Base-by-base conservation (phyloP, 1,140 invertebrate genomes). In the Calycopis cecrops region DNA sequence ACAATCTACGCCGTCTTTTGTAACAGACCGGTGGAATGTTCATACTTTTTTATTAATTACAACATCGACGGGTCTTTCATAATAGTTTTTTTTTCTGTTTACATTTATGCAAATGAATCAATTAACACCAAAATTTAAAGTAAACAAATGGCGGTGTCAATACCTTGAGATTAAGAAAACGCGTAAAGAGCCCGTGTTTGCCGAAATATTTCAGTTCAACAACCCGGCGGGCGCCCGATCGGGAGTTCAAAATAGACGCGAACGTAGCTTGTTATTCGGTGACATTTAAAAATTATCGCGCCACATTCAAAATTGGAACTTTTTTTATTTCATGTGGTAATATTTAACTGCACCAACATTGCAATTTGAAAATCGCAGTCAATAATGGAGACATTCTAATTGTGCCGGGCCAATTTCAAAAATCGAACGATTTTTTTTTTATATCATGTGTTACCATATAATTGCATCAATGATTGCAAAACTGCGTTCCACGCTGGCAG, bases 171-270 rank as follows among this genome's bases (percentile, higher is more conserved):
- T 76, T 76, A 79, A 71, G 63, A 75, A 58, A 73, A 76, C 76
- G 71, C 71, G 80, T 77, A 80, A 79, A 80, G 72, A 76, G 75
- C 66, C 69, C 63, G 74, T 81, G 77, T 86, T 86, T 84, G 83
- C 83, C 83, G 83, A 86, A 86, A 83, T 85, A 84, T 84, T 81
- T 71, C 79, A 86, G 83, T 84, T 86, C 83, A 86, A 84, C 78
- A 85, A 86, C 80, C 83, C 73, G 73, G 72, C 73, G 76, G 75
- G 67, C 72, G 79, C 62, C 71, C 78, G 76, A 77, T 77, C 73
- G 73, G 79, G 76, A 80, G 80, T 86, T 83, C 80, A 79, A 82
- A 83, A 84, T 86, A 86, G 80, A 84, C 78, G 73, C 78, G 76
- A 66, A 71, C 76, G 67, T 73, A 74, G 71, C 66, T 67, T 69